Base-by-base conservation (phyloP, 2,113 vertebrate genomes). In the Bettongia penicillata region DNA sequence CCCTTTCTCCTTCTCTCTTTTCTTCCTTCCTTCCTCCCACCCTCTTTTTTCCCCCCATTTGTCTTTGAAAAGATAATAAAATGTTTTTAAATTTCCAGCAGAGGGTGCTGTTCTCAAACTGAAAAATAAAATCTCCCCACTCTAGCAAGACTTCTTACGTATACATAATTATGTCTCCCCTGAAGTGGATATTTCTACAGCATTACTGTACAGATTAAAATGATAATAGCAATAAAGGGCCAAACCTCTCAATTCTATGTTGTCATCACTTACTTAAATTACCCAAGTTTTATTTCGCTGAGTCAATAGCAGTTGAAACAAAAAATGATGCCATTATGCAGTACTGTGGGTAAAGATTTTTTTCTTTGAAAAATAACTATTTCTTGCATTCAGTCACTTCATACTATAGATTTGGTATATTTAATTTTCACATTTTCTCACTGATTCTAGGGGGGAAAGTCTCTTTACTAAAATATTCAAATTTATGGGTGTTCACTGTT, bases 61-160 rank as follows among this genome's bases (percentile, higher is more conserved):
- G 8, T 89, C 90, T 50, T 51, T 3, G 51, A 93, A 31, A 49
- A 50, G n/a, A 8, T 11, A 49, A 14, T 43, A 37, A 14, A 89
- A 51, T 50, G 5, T 77, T 92, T 53, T 89, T 91, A 14, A 7
- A 16, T 90, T 0, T 48, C 95, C 98, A 98, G 93, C 89, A 97
- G 97, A 96, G 96, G 97, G 94, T 57, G 0, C 8, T 24, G 3
- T 93, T 53, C 90, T 90, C 97, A 97, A 96, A 94, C 16, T 49
- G 95, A 97, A 96, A 96, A 96, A 48, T 89, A 43, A 23, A 84
- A 84, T 14, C n/a, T 47, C 1, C 47, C 25, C 0, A 3, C 1
- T 91, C 57, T 3, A 11, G 7, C n/a, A 6, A 93, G 52, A 10
- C 0, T 22, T 47, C 3, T 92, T 84, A 89, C 51, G 5, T 61